Evolutionary conservation across 2,888 invertebrate species (phyloP).

Genomic region (Drosophila lacicola): DNA sequence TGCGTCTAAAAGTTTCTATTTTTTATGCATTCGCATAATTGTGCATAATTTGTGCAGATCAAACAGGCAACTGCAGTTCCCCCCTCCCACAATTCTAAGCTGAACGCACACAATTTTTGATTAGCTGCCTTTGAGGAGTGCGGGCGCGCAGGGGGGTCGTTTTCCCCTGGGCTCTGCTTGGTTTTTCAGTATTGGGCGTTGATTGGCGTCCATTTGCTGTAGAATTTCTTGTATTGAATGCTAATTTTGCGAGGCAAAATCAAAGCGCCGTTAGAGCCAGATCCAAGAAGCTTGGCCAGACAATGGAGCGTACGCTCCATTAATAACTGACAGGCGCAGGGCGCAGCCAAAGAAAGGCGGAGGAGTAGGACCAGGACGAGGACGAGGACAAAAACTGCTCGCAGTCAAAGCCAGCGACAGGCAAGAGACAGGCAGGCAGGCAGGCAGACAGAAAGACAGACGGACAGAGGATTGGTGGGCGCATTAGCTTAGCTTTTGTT

Average conservation of each 20-base stretch:
- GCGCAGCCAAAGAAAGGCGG: constrained; percentile 9
- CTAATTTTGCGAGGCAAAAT: constrained; percentile 76
- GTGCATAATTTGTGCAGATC: constrained; percentile 61
- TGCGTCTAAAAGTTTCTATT: background rate
- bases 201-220: constrained; percentile 67
- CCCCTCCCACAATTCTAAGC: background rate
- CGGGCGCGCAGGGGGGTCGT: background rate
- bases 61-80: background rate
- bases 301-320: constrained; percentile 72
- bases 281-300: constrained; percentile 39
- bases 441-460: constrained; percentile 7
- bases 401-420: constrained; percentile 51
- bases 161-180: constrained; percentile 10
- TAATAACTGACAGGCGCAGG: constrained; percentile 76
- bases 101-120: constrained; percentile 13
- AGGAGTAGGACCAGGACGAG: background rate
- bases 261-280: constrained; percentile 72
- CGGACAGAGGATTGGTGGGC: constrained; percentile 69
- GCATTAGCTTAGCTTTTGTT: constrained; percentile 74
- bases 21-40: constrained; percentile 50
- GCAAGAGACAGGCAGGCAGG: constrained; percentile 6
- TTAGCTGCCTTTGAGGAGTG: constrained; percentile 8
- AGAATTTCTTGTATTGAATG: constrained; percentile 77
- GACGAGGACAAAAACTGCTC: constrained; percentile 34
- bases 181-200: constrained; percentile 66